Evolutionary conservation across 2,113 vertebrate genomes (phyloP), one percentile per base, ranked within the genome.

Genomic region (Rousettus leschenaultii): DNA sequence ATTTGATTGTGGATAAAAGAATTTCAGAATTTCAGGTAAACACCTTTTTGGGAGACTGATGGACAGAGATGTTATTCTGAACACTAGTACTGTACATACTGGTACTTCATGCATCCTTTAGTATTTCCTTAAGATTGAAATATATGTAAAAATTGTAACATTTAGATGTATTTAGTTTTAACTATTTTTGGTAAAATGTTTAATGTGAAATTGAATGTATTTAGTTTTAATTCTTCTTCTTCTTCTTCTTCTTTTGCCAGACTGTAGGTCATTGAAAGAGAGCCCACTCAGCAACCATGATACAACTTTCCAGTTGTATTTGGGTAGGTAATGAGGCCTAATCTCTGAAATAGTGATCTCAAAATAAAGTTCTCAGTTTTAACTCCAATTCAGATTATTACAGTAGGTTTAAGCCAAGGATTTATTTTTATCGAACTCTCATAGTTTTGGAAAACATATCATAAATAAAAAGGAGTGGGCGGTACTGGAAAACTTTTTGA

Each of bases 381-480:
- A 35, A 7, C 24, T 93, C 16, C n/a, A 82, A 10, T 73, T 89
- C 24, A 70, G 88, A 85, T 59, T 12, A 35, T 63, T 40, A 35
- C 26, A 61, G 18, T 55, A 85, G 35, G 48, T 6, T 45, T 71
- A 48, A 91, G 28, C 38, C 35, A 95, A 89, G 7, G 21, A 4
- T 79, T 95, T 93, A 53, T 70, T 94, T 94, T 75, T 87, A 84
- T 95, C 22, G 24, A 33, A 85, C 7, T 80, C 88, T 55, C 12
- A 48, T 7, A 51, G 38, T 84, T 57, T 63, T 51, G 38, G 12
- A 6, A 63, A 87, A 75, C 30, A 61, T 30, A 51, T 3, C 65
- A 1, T 48, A 82, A 48, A 85, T 7, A 55, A 93, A 88, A 84
- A 71, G 12, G 11, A 89, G 16, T 73, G 4, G 6, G 5, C 63